phyloP scores from a whole-genome alignment of 2,888 invertebrate species.

The Apodemia zela region DNA sequence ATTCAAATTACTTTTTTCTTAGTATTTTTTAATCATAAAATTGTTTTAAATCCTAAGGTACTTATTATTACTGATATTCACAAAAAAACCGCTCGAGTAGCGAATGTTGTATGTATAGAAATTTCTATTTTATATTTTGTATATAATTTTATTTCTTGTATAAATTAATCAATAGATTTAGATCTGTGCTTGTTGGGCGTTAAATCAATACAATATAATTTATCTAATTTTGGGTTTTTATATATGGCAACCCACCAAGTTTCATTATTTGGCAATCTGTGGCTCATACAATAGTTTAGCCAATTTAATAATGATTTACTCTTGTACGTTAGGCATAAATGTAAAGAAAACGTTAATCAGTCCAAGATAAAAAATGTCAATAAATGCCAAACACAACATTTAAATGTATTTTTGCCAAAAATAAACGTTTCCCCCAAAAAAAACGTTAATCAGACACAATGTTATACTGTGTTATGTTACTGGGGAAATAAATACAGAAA shows the following conservation, averaged over 20 bases:
- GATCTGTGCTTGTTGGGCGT: constrained; percentile 56
- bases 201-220: constrained; percentile 30
- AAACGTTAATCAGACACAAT: not conserved
- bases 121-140: constrained; percentile 74
- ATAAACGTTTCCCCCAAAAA: too few relatives aligned
- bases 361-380: not conserved
- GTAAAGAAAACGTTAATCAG: not conserved
- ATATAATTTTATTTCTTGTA: constrained; percentile 72
- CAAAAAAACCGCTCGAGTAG: constrained; percentile 48
- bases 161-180: constrained; percentile 70
- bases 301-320: constrained; percentile 12
- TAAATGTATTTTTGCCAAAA: not conserved
- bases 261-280: constrained; percentile 13
- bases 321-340: constrained; percentile 4
- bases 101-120: constrained; percentile 60
- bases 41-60: constrained; percentile 51
- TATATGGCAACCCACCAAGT: constrained; percentile 48
- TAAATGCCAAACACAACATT: not conserved
- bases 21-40: constrained; percentile 29
- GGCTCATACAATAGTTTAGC: not conserved
- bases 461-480: not conserved
- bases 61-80: constrained; percentile 67
- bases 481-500: not conserved
- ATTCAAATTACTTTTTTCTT: constrained; percentile 22
- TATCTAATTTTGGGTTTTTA: constrained; percentile 30